Percentiles rank a stretch among this genome's conserved stretches.
phyloP scores from a whole-genome alignment of 2,113 vertebrate species.

The Seriola rivoliana region DNA sequence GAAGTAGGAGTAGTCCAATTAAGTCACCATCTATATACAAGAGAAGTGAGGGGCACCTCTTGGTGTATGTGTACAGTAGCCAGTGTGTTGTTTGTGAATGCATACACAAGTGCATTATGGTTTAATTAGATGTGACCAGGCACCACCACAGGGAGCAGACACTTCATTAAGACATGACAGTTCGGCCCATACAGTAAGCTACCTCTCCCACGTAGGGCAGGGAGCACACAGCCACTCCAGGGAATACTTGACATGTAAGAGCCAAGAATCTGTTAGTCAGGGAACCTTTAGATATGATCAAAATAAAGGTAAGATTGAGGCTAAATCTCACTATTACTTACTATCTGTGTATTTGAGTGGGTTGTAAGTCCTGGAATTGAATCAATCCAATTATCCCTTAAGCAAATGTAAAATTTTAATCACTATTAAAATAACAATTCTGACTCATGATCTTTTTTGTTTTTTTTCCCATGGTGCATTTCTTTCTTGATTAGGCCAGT shows the following conservation, averaged over 20 bases:
- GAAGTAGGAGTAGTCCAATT: conserved; percentile 12
- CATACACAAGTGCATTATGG: conserved; percentile 50
- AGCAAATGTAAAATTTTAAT: conserved; percentile 31
- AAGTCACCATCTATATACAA: background rate
- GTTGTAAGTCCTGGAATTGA: conserved; percentile 27
- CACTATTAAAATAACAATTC: conserved; percentile 50
- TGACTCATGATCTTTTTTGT: conserved; percentile 51
- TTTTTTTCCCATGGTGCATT: conserved; percentile 49
- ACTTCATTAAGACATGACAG: conserved; percentile 72
- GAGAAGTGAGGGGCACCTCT: background rate
- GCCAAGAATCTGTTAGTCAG: conserved; percentile 5
- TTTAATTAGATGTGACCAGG: conserved; percentile 70
- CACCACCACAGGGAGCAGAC: conserved; percentile 56
- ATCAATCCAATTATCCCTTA: conserved; percentile 40
- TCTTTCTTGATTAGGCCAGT: conserved; percentile 50
- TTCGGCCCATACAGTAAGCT: conserved; percentile 38
- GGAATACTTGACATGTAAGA: conserved; percentile 17
- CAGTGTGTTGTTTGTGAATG: conserved; percentile 40
- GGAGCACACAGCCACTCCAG: conserved; percentile 22
- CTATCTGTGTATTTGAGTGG: background rate
- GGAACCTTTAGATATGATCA: conserved; percentile 22
- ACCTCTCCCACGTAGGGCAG: conserved; percentile 26
- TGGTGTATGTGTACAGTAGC: conserved; percentile 10
- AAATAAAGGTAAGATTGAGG: conserved; percentile 19
- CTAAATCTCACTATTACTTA: conserved; percentile 3